Base-by-base conservation (phyloP, 92 coral and sea anemone genomes). In the Umimayanthus kanabou region DNA sequence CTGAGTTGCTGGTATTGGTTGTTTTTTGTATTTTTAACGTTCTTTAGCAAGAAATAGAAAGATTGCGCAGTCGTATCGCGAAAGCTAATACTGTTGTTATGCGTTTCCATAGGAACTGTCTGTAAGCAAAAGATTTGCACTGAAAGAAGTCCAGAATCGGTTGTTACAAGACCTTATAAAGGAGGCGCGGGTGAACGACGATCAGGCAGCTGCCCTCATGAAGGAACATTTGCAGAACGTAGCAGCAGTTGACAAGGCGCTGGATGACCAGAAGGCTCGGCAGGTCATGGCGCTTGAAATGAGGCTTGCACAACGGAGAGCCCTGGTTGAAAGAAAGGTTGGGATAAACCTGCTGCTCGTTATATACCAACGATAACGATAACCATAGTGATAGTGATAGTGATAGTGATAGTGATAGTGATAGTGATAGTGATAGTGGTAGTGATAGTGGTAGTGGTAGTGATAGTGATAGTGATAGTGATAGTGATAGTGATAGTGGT, bases 221-320 rank as follows among this genome's bases (percentile, higher is more conserved):
- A 85, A 90, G 37, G 95, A 95, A 25, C 98, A 97, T 89, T 64
- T 97, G 49, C 86, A 90, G 47, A 94, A 94, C 85, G 90, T 95
- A 92, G 96, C 98, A 9, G 93, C 94, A 23, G 94, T 95, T 29
- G 98, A 97, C 86, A 95, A 94, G 85, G 91, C 92, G 57, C 92
- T 93, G 66, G 99, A 94, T 42, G 99, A 95, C 39, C 98, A 97
- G 90, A 96, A 92, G 76, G 82, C 98, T 7, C 93, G 95, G 73
- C 96, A 97, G 61, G 92, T 91, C 8, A 94, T 97, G 92, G 98
- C 98, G 28, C 91, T 97, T 55, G 99, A 95, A 75, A 97, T 94
- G 96, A 95, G 98, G 74, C 92, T 95, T 29, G 96, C 95, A 5
- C 98, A 97, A 80, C 90, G 99, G 55, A 88, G 93, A 39, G 99